Evolutionary conservation across 2,888 invertebrate genomes (phyloP), one percentile per base, ranked within the genome.

Genomic region (Mechanitis messenoides): DNA sequence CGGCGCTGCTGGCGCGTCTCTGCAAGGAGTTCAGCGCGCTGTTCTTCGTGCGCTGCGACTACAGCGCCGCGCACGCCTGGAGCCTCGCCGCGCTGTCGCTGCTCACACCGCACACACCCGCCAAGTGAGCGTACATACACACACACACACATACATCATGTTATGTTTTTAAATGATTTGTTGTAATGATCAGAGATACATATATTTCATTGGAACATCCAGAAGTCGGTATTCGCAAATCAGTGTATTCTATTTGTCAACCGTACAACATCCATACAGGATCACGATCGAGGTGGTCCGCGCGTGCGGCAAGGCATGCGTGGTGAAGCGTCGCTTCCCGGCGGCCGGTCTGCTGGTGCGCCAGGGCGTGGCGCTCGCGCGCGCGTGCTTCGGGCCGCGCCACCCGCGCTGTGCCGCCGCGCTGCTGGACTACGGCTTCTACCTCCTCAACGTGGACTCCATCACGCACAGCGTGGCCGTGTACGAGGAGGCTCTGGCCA

Each of bases 401-500:
- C 96, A 96, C 87, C 96, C 95, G 60, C 94, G 94, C 74, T 95
- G 94, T 81, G 95, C 97, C 33, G 96, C 96, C 80, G 94, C 95
- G 53, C 90, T 98, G 63, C 91, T 96, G 70, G 97, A 97, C 88
- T 96, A 95, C 83, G 98, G 96, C 68, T 97, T 96, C 90, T 97
- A 95, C 81, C 90, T 97, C 74, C 92, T 97, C 71, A 97, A 97
- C 84, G 94, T 95, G 59, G 98, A 98, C 87, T 94, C 94, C 59
- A 95, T 96, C 69, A 91, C 92, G 68, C 94, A 95, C 76, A 95
- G 96, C 76, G 96, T 97, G n/a, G 91, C 93, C 64, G 93, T 96
- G 0, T 97, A 97, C 79, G 93, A 94, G 92, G 92, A 93, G 76
- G 95, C 96, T 0, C 85, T 97, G 65, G 88, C 91, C 53, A 94